Conservation (phyloP, 2,113 vertebrate species). For the Salvelinus namaycush region DNA sequence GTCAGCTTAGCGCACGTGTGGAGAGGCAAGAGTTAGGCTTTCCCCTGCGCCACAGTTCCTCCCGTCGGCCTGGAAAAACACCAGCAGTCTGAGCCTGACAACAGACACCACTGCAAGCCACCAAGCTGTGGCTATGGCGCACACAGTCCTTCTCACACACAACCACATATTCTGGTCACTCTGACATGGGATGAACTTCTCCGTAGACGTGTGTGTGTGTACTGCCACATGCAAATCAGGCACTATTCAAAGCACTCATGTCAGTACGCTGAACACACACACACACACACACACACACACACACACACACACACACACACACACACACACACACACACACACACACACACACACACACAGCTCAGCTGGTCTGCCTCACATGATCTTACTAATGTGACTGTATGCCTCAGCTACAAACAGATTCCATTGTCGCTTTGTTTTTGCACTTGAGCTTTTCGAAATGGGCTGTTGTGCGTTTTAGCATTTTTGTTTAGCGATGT, state of each 20-base stretch:
- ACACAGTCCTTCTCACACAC: background rate
- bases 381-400: conserved; percentile 34
- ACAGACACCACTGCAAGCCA: conserved; percentile 9
- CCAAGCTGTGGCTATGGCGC: background rate
- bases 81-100: conserved; percentile 35
- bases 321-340: conserved; percentile 10
- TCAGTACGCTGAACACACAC: background rate
- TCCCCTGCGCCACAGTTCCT: conserved; percentile 22
- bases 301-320: conserved; percentile 11
- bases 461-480: background rate
- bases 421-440: conserved; percentile 33
- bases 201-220: background rate
- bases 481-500: background rate
- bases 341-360: background rate
- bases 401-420: conserved; percentile 19
- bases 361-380: conserved; percentile 56
- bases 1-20: conserved; percentile 62
- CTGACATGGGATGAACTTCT: background rate
- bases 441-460: background rate
- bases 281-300: conserved; percentile 10
- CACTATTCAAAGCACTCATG: conserved; percentile 24
- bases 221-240: conserved; percentile 9
- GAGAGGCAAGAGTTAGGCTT: conserved; percentile 19
- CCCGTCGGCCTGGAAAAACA: conserved; percentile 50
- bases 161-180: conserved; percentile 11